Conservation (phyloP, 2,113 vertebrate species). For the Nettapus auritus region DNA sequence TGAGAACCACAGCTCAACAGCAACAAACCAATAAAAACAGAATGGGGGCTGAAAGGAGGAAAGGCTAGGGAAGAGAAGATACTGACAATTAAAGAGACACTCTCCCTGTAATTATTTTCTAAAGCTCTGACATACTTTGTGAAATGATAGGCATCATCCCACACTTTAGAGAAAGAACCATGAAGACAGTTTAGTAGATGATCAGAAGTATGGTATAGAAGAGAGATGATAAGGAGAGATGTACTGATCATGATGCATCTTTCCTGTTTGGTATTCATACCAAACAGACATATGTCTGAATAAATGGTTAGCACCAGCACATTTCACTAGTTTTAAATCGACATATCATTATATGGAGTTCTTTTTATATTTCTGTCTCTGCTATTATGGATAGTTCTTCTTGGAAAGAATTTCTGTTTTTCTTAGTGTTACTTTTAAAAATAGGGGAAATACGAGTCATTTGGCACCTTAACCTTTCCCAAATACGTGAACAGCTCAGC, state of each 20-base stretch:
- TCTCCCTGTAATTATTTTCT: background rate
- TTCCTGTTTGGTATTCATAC: background rate
- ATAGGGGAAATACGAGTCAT: slow-evolving; percentile 8
- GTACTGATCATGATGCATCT: background rate
- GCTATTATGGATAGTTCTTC: background rate
- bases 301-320: background rate
- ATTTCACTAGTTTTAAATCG: background rate
- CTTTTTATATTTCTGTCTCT: background rate
- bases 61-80: background rate
- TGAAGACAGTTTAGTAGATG: background rate
- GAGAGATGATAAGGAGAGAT: background rate
- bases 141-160: background rate
- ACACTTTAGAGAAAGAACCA: background rate
- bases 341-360: background rate
- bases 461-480: slow-evolving; percentile 45
- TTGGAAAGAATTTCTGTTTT: background rate
- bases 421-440: background rate
- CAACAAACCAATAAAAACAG: background rate
- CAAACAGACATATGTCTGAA: background rate
- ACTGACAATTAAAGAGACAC: background rate
- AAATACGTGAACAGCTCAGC: slow-evolving; percentile 7
- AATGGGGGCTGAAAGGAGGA: background rate
- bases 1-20: background rate
- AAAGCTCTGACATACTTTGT: background rate
- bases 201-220: background rate